A percentile compares a stretch with the other conserved stretches of the same genome.
These are phyloP conservation scores for Euura saliciscinereae DNA, from an alignment of 1,140 invertebrate species.

Conservation along the genomic window DNA sequence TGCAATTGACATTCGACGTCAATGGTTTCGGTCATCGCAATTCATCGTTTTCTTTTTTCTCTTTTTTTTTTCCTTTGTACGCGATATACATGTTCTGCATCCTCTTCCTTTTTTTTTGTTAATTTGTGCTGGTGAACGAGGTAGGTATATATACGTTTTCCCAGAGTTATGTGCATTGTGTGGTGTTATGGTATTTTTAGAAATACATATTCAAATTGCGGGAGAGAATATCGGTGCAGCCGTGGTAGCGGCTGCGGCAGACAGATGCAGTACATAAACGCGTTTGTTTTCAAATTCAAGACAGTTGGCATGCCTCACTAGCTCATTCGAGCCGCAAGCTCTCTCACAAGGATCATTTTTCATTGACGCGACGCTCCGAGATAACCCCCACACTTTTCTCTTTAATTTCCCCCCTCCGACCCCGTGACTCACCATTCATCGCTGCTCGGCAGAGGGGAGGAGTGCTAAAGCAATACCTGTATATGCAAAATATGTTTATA, in stretches of 20 bases:
- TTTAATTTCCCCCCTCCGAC: conserved; percentile 16
- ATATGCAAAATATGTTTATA: conserved; percentile 39
- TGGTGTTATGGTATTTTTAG: neutral
- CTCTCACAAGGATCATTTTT: conserved; percentile 54
- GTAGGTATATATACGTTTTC: too few species aligned
- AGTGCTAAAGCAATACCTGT: conserved; percentile 36
- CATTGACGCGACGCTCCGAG: conserved; percentile 36
- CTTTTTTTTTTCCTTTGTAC: conserved; percentile 12
- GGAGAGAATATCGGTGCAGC: too few species aligned
- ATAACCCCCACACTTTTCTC: conserved; percentile 36
- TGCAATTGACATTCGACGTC: conserved; percentile 51
- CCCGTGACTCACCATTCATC: conserved; percentile 12
- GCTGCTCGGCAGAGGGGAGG: neutral
- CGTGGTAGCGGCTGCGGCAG: too few species aligned
- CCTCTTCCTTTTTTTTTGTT: too few species aligned
- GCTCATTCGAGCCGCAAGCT: conserved; percentile 17
- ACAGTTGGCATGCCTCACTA: conserved; percentile 23
- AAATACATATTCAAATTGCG: neutral
- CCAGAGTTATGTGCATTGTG: too few species aligned
- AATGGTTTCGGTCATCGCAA: conserved; percentile 35
- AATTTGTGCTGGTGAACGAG: too few species aligned
- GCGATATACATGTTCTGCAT: neutral
- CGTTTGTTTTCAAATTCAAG: conserved; percentile 40
- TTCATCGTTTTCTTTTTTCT: too few species aligned
- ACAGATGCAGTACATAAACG: neutral